A percentile compares a stretch with the other conserved stretches of the same genome.
Evolutionary conservation across 1,140 invertebrate genomes (phyloP).

Genomic region (Sinonovacula constricta): DNA sequence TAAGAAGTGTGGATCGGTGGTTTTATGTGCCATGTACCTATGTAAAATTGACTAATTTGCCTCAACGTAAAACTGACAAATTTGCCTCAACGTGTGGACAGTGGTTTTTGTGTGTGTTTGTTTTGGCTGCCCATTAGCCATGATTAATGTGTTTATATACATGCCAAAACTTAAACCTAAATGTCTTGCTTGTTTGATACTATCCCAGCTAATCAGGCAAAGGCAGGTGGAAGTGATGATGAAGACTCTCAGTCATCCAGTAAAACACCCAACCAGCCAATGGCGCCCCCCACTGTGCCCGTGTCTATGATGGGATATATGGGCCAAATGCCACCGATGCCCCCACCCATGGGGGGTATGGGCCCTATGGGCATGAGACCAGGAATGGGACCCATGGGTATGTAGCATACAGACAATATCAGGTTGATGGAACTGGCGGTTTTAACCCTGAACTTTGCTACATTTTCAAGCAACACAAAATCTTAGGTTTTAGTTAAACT

Average conservation of each 20-base stretch:
- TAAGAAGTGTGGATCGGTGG: no score
- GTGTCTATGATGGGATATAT: slow-evolving; percentile 23
- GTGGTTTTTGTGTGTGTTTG: no score
- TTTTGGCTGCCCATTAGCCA: no score
- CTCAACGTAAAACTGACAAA: no score
- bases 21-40: no score
- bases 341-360: slow-evolving; percentile 62
- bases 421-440: background rate
- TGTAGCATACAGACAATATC: background rate
- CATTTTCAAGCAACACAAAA: no score
- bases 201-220: slow-evolving; percentile 22
- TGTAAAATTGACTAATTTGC: no score
- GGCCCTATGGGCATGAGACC: slow-evolving; percentile 65
- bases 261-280: slow-evolving; percentile 7
- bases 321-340: slow-evolving; percentile 59
- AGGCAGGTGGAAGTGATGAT: slow-evolving; percentile 67
- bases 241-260: slow-evolving; percentile 31
- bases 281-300: slow-evolving; percentile 6
- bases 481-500: slow-evolving; percentile 75
- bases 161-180: no score
- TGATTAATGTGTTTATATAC: no score
- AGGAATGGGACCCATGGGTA: slow-evolving; percentile 64
- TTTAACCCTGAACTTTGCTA: no score
- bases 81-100: no score
- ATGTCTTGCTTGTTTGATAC: no score